Percentiles rank a stretch among this genome's conserved stretches.
phyloP scores from a whole-genome alignment of 1,140 invertebrate species.

The Nasonia giraulti region DNA sequence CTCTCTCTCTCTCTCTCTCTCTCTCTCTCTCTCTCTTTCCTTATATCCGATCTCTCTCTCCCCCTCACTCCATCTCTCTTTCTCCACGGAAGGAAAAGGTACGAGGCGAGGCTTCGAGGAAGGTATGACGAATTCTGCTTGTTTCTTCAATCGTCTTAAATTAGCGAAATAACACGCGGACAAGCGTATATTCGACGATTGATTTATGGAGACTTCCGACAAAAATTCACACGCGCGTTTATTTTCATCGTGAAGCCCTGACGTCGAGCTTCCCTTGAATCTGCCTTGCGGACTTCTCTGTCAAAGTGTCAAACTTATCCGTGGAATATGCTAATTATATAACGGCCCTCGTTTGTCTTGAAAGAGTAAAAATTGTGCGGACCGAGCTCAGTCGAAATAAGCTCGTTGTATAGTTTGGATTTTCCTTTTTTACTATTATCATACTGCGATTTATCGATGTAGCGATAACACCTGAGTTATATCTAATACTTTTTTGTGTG shows the following conservation, averaged over 20 bases:
- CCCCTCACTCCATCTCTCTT: too few species aligned
- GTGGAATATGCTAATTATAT: constrained; percentile 5
- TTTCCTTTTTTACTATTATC: not conserved
- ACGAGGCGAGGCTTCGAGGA: too few species aligned
- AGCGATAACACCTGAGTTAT: not conserved
- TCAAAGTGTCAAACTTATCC: constrained; percentile 22
- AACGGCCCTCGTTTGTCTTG: not conserved
- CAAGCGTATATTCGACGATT: constrained; percentile 9
- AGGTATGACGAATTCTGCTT: too few species aligned
- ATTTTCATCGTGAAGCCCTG: constrained; percentile 17
- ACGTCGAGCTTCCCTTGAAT: constrained; percentile 8
- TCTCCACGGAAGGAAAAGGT: too few species aligned
- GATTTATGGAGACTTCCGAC: constrained; percentile 21
- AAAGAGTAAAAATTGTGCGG: not conserved
- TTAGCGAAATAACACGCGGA: not conserved
- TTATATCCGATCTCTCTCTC: not conserved
- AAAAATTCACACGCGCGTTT: constrained; percentile 24
- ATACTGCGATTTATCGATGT: not conserved
- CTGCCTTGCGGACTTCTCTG: not conserved
- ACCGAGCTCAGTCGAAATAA: not conserved
- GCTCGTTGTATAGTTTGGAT: not conserved
- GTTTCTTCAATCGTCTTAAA: not conserved
- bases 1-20: not conserved
- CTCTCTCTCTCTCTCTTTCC: constrained; percentile 25
- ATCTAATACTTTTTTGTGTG: not conserved